Evolutionary conservation across 1,140 invertebrate species (phyloP), one percentile per base, ranked within the genome.

Genomic region (Procambarus clarkii): DNA sequence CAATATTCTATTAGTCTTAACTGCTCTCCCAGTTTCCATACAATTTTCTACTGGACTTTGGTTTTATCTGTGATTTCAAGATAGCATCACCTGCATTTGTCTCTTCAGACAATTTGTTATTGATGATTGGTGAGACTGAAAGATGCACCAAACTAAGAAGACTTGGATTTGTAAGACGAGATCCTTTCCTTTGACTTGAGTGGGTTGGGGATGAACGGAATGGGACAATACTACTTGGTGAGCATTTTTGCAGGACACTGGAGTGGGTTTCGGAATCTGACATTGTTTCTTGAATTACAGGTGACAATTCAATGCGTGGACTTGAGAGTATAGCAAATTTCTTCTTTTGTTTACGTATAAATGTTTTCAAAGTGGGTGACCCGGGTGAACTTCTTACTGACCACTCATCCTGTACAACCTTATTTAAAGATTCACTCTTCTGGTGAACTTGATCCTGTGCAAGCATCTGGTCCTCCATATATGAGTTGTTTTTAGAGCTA

Each of bases 291-390:
- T 79, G 13, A 48, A 4, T 24, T 21, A 91, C 3, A 21, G 82
- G 82, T 18, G 82, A 80, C 45, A 91, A 79, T 69, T 91, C 54
- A 11, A 91, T 48, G 4, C 76, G 81, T 21, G 82, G 89, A 3
- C 71, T 69, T 11, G 21, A 21, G 15, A 21, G 18, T 21, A 91
- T 77, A 44, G 34, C 45, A 64, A 79, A 48, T 60, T 78, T 88
- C 44, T 71, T 45, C 18, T 91, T 91, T 54, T 87, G 90, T 60
- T 76, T 87, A 34, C 90, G 83, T 18, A 91, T 82, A 76, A 91
- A 91, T 5, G 84, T 91, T 58, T 91, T 91, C 3, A 80, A n/a
- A 45, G 90, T 86, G 2, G 90, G 90, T 11, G 90, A 91, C 15
- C 79, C 90, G 3, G 84, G 78, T 18, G 58, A 9, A 44, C 46